These are phyloP conservation scores for Gymnocypris eckloni DNA, from an alignment of 2,797 vertebrate species.

Conservation along the genomic window DNA sequence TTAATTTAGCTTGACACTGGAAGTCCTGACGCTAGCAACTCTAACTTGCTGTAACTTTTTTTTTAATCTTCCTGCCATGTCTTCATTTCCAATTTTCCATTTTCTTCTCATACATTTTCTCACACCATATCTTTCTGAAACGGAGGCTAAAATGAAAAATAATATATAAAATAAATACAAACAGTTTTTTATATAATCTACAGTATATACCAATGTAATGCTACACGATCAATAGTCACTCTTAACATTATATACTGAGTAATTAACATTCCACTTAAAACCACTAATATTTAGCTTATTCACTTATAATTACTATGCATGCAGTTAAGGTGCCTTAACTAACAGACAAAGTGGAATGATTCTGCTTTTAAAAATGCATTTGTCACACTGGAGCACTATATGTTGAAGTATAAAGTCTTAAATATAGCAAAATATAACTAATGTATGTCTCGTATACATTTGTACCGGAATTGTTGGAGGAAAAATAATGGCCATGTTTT, in stretches of 20 bases:
- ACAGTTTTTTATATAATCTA: not conserved
- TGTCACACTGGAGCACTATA: too few relatives aligned
- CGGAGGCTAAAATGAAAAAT: not conserved
- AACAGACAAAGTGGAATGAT: too few relatives aligned
- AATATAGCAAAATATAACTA: not conserved
- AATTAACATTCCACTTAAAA: not conserved
- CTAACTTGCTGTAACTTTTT: too few relatives aligned
- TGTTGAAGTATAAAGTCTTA: not conserved
- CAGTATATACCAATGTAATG: not conserved
- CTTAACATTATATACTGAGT: not conserved
- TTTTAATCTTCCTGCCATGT: not conserved
- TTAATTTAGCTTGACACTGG: not conserved
- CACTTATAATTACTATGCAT: not conserved
- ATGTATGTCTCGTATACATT: not conserved
- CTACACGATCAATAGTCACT: not conserved
- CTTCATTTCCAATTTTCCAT: not conserved
- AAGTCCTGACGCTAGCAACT: not conserved
- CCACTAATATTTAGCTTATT: not conserved
- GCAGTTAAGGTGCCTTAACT: not conserved
- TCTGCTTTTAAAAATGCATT: not conserved
- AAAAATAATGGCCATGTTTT: not conserved
- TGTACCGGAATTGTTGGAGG: not conserved
- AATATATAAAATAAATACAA: not conserved
- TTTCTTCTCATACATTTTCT: not conserved
- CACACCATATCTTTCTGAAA: not conserved